Base-by-base conservation (phyloP, 2,888 invertebrate species). In the Timema cristinae region DNA sequence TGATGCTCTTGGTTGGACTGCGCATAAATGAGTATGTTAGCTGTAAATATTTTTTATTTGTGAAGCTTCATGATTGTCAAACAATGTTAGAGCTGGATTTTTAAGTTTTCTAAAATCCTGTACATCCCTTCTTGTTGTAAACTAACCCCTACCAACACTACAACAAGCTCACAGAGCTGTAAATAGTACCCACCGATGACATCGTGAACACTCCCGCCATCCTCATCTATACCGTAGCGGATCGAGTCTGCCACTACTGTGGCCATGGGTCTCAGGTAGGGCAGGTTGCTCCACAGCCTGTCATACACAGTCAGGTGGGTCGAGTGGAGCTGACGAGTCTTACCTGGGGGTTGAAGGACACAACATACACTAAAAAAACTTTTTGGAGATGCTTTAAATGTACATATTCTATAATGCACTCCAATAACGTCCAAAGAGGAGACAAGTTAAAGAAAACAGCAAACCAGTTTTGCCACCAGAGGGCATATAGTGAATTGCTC, bases 201-300 rank as follows among this genome's bases (percentile, higher is more conserved):
- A 78, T 85, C 84, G 74, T 85, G 84, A 67, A 84, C 74, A 0
- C 83, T 77, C 5, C 83, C 84, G 0, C 84, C 84, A 76, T 85
- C 83, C 72, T 81, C 81, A 76, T 85, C 85, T 66, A 84, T 80
- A 6, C 85, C 85, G 74, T 85, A 85, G 2, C 79, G 77, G 9
- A 85, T 76, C 0, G 83, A 82, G 75, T 85, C 85, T 51, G 80
- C 84, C 5, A 84, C 83, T 70, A 85, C 82, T 1, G 85, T 85
- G 6, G 84, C 83, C 83, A 85, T 81, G 10, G 84, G 83, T 2
- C 82, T 78, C 56, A 85, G 76, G 75, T 83, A 82, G 0, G 85
- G 85, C 6, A 84, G 76, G 71, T 80, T 82, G 75, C 83, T 84
- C 84, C 84, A 85, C 11, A 85, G 77, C 50, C 83, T 80, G 77